These are phyloP conservation scores for Umimayanthus kanabou DNA, from an alignment of 92 coral and sea anemone genomes.

Conservation along the genomic window DNA sequence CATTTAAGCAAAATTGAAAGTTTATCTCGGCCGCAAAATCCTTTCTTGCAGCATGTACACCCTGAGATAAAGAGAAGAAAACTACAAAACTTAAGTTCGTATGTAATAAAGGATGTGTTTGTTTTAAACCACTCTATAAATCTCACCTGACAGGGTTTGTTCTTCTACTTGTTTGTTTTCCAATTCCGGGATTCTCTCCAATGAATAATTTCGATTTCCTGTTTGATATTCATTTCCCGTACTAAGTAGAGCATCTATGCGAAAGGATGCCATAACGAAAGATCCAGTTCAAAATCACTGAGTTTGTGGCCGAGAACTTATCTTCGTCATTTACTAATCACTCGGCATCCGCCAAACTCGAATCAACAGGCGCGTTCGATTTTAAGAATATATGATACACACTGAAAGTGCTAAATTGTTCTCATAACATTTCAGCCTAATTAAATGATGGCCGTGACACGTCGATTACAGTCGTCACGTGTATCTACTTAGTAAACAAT, in stretches of 20 bases:
- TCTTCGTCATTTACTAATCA: neutral
- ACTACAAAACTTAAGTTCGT: neutral
- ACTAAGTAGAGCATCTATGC: slow-evolving; percentile 15
- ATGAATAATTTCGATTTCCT: neutral
- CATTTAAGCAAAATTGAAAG: neutral
- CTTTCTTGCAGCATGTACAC: neutral
- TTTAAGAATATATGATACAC: neutral
- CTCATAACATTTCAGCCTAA: slow-evolving; percentile 39
- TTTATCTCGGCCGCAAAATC: neutral
- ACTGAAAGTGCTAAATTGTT: slow-evolving; percentile 28
- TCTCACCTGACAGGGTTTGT: neutral
- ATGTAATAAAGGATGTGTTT: neutral
- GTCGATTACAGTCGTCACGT: slow-evolving; percentile 40
- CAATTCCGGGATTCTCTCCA: slow-evolving; percentile 11
- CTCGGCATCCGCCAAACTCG: neutral
- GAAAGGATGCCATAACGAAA: slow-evolving; percentile 14
- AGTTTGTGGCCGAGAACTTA: neutral
- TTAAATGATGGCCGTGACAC: slow-evolving; percentile 40
- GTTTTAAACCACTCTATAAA: neutral
- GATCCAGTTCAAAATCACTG: neutral
- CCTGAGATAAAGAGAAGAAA: neutral
- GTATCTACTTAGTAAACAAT: slow-evolving; percentile 40
- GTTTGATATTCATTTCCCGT: neutral
- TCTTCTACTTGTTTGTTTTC: neutral
- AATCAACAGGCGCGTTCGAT: neutral